These are phyloP conservation scores for Monodelphis domestica DNA, from an alignment of 2,797 vertebrate genomes.

Conservation along the genomic window DNA sequence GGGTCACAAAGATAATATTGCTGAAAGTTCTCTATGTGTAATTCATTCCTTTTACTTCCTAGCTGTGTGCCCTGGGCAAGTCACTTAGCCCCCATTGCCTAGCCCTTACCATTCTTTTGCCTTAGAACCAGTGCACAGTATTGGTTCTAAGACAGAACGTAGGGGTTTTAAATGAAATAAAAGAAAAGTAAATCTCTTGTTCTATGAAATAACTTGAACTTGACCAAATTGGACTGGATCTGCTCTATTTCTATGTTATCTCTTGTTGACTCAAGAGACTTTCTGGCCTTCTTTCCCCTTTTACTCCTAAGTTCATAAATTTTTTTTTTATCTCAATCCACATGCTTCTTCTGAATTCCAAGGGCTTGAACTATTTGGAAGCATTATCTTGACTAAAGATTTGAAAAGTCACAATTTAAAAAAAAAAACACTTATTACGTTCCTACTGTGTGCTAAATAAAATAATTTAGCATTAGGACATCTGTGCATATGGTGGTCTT, in stretches of 20 bases:
- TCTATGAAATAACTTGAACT: not conserved
- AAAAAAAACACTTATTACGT: not conserved
- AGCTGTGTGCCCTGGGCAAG: no score
- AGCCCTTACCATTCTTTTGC: no score
- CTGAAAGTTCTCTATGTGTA: not conserved
- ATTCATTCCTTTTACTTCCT: not conserved
- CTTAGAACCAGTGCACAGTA: no score
- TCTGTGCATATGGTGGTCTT: conserved; percentile 90
- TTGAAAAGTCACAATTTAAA: not conserved
- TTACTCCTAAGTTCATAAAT: not conserved
- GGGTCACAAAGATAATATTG: not conserved
- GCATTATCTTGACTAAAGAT: not conserved
- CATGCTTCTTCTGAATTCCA: not conserved
- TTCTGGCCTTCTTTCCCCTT: not conserved
- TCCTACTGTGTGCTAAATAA: conserved; percentile 6
- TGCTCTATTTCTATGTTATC: not conserved
- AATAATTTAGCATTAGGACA: conserved; percentile 84
- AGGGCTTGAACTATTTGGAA: not conserved
- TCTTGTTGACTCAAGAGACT: not conserved
- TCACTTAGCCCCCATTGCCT: no score
- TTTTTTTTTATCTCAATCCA: not conserved
- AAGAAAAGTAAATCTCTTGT: not conserved
- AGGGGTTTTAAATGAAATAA: no score
- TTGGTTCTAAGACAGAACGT: no score
- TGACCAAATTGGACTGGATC: not conserved